Evolutionary conservation across 2,113 vertebrate genomes (phyloP).

Genomic region (Pholis gunnellus): DNA sequence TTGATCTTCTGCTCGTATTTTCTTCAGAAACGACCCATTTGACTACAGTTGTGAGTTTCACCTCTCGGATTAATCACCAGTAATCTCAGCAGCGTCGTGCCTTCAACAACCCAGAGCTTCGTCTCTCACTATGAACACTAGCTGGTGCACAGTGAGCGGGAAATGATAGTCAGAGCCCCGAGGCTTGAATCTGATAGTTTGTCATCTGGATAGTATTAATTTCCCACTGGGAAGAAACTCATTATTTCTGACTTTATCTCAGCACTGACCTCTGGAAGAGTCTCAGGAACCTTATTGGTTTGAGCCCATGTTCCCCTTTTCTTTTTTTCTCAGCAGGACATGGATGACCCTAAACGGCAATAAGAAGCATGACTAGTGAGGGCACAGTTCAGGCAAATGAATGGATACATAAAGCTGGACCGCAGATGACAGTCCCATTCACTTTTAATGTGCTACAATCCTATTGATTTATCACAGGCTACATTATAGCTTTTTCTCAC

Average conservation of each 20-base stretch:
- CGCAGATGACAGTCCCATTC: slow-evolving; percentile 53
- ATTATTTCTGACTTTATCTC: slow-evolving; percentile 84
- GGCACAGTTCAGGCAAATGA: slow-evolving; percentile 56
- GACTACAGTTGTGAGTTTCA: slow-evolving; percentile 36
- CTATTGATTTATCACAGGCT: slow-evolving; percentile 71
- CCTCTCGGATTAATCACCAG: slow-evolving; percentile 58
- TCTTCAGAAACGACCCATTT: slow-evolving; percentile 11
- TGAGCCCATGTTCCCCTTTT: slow-evolving; percentile 60
- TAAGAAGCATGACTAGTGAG: slow-evolving; percentile 64
- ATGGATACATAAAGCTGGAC: slow-evolving; percentile 24
- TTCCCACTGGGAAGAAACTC: slow-evolving; percentile 83
- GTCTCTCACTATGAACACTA: slow-evolving; percentile 64
- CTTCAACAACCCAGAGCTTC: slow-evolving; percentile 51
- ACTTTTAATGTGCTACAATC: slow-evolving; percentile 59
- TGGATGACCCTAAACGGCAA: slow-evolving; percentile 67
- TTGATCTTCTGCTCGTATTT: background rate
- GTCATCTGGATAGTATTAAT: slow-evolving; percentile 85
- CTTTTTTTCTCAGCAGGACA: slow-evolving; percentile 37
- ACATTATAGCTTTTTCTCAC: slow-evolving; percentile 54
- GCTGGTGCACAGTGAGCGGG: slow-evolving; percentile 67
- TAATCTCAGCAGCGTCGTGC: slow-evolving; percentile 55
- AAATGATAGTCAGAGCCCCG: slow-evolving; percentile 78
- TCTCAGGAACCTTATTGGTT: slow-evolving; percentile 79
- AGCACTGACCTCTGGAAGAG: slow-evolving; percentile 77
- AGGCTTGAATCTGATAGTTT: slow-evolving; percentile 81